Conservation (phyloP, 1,140 invertebrate species). For the Scaptomyza montana region DNA sequence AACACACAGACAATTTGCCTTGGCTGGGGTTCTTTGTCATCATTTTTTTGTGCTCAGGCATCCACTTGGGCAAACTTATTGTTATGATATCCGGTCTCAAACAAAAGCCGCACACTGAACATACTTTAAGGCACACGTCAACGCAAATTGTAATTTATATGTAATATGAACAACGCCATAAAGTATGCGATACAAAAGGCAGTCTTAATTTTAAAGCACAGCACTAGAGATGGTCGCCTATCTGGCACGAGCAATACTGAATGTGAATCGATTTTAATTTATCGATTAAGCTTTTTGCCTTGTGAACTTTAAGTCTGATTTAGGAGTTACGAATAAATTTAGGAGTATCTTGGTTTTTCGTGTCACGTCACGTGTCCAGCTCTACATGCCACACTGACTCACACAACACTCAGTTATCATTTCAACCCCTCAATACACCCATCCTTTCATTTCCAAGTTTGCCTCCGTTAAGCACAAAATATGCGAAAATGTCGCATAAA, state of each 20-base stretch:
- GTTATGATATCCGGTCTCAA: slow-evolving; percentile 72
- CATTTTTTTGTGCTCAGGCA: slow-evolving; percentile 29
- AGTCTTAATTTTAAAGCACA: slow-evolving; percentile 63
- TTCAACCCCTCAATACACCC: not conserved
- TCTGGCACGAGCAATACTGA: not conserved
- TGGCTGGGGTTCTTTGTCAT: slow-evolving; percentile 3
- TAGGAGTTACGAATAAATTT: too few relatives aligned
- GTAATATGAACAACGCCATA: slow-evolving; percentile 74
- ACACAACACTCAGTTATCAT: not conserved
- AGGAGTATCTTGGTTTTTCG: not conserved
- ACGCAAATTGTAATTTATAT: slow-evolving; percentile 76
- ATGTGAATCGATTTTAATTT: too few relatives aligned
- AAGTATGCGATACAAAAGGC: slow-evolving; percentile 60
- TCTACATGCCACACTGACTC: not conserved
- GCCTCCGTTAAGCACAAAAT: slow-evolving; percentile 54
- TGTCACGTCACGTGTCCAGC: not conserved
- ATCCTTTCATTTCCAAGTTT: not conserved
- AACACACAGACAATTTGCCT: slow-evolving; percentile 17
- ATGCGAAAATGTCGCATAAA: slow-evolving; percentile 47
- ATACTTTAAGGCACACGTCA: slow-evolving; percentile 74
- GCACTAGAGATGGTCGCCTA: slow-evolving; percentile 14
- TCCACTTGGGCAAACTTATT: slow-evolving; percentile 67
- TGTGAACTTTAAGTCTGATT: too few relatives aligned
- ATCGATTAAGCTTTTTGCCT: too few relatives aligned
- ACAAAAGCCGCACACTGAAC: slow-evolving; percentile 56